Base-by-base conservation (phyloP, 2,888 invertebrate species). In the Drosophila robusta region DNA sequence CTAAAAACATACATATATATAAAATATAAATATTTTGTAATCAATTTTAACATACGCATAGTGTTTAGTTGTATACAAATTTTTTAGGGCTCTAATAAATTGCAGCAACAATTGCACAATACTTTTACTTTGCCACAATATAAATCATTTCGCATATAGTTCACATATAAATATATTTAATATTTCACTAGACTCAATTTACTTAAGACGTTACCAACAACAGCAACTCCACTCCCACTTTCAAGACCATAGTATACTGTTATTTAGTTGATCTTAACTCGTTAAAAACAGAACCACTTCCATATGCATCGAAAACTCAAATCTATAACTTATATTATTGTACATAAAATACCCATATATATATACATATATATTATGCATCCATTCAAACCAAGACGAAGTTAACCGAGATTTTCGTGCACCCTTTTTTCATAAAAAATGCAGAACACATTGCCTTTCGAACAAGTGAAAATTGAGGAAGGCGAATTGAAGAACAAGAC, bases 1-100 rank as follows among this genome's bases (percentile, higher is more conserved):
- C 34, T 36, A 7, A 45, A 24, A 47, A 70, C 42, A 63, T 22
- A 63, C 42, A 54, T 46, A 60, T 51, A 55, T 24, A 71, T 42
- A 51, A 38, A 61, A 60, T 50, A 55, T 44, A 76, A 58, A 57
- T 86, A 80, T 82, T 87, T 89, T 83, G 78, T 82, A 89, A 88
- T 63, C 65, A 69, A 83, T 73, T 82, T 83, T 78, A 87, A 79
- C 64, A 61, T 77, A 75, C 36, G 57, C 56, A 50, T 84, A 87
- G 87, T 67, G 66, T 79, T 76, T 89, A 83, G 83, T 89, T 83
- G 70, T 83, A 83, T 70, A 87, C 67, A 87, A 87, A 84, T 79
- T 77, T 76, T 52, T 63, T 88, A 88, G 89, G 89, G 64, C 75
- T 77, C 60, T 52, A 89, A 82, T 89, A 87, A 82, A 82, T 82